Percentiles rank a stretch among this genome's conserved stretches.
Conservation (phyloP, 2,113 vertebrate genomes). For the Perccottus glenii region DNA sequence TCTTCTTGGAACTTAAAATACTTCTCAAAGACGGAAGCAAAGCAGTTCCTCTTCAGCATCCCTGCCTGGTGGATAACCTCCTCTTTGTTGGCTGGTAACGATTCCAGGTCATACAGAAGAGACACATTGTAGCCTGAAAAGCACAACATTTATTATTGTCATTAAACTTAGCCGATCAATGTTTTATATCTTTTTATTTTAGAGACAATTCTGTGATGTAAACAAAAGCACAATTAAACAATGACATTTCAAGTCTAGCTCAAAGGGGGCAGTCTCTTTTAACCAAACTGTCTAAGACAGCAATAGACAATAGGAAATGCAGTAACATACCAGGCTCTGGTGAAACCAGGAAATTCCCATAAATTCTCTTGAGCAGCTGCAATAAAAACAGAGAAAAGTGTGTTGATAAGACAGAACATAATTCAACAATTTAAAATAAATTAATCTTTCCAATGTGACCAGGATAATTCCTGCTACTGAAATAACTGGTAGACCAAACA, state of each 20-base stretch:
- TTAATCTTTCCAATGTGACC: neutral
- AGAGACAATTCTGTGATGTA: no score
- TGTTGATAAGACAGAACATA: neutral
- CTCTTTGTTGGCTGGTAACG: conserved; percentile 89
- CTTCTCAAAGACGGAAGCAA: conserved; percentile 97
- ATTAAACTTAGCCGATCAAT: neutral
- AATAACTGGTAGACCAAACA: neutral
- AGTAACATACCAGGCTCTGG: conserved; percentile 85
- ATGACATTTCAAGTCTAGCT: no score
- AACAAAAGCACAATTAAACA: no score
- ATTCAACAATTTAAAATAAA: neutral
- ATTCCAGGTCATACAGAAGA: conserved; percentile 84
- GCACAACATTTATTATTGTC: neutral
- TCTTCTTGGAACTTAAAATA: conserved; percentile 99
- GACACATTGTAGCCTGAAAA: conserved; percentile 70
- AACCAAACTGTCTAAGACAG: no score
- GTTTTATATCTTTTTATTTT: neutral
- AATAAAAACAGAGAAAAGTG: conserved; percentile 23
- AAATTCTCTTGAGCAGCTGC: conserved; percentile 92
- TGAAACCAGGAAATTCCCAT: conserved; percentile 87
- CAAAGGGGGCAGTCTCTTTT: no score
- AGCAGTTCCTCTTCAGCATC: conserved; percentile 97
- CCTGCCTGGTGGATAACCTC: conserved; percentile 92
- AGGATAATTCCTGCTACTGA: neutral
- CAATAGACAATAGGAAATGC: neutral